Evolutionary conservation across 2,113 vertebrate species (phyloP).

Genomic region (Struthidea cinerea): DNA sequence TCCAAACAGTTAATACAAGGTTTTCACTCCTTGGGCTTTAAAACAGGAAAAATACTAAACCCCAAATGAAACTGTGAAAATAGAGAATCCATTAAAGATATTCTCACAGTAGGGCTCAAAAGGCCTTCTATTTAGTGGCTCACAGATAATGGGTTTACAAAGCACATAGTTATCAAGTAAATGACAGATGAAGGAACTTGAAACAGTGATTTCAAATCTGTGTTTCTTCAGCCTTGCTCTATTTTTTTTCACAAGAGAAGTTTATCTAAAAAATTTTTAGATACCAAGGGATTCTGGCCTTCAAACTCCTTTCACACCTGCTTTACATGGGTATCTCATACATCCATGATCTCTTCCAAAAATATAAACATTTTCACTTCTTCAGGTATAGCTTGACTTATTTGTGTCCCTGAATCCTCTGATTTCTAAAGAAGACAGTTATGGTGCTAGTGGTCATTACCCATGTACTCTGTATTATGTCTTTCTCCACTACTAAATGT

Average conservation of each 20-base stretch:
- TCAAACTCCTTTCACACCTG: neutral
- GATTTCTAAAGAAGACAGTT: neutral
- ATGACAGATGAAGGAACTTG: conserved; percentile 29
- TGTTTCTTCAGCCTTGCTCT: conserved; percentile 12
- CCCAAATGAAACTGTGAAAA: neutral
- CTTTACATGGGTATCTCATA: neutral
- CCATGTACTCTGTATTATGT: neutral
- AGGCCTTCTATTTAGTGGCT: conserved; percentile 2
- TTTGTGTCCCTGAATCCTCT: neutral
- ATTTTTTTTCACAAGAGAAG: neutral
- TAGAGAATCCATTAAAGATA: conserved; percentile 50
- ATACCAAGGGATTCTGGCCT: neutral
- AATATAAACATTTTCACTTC: neutral
- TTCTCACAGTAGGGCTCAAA: conserved; percentile 30
- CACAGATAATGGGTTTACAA: neutral
- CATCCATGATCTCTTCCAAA: neutral
- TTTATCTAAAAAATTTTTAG: neutral
- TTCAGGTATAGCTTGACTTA: neutral
- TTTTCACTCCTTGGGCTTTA: conserved; percentile 10
- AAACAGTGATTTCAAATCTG: conserved; percentile 24
- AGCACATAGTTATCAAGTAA: neutral
- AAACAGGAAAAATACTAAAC: conserved; percentile 10
- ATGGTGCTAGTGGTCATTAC: neutral
- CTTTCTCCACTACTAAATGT: neutral
- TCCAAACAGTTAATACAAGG: conserved; percentile 6